Base-by-base conservation (phyloP, 2,113 vertebrate species). In the Helogale parvula region DNA sequence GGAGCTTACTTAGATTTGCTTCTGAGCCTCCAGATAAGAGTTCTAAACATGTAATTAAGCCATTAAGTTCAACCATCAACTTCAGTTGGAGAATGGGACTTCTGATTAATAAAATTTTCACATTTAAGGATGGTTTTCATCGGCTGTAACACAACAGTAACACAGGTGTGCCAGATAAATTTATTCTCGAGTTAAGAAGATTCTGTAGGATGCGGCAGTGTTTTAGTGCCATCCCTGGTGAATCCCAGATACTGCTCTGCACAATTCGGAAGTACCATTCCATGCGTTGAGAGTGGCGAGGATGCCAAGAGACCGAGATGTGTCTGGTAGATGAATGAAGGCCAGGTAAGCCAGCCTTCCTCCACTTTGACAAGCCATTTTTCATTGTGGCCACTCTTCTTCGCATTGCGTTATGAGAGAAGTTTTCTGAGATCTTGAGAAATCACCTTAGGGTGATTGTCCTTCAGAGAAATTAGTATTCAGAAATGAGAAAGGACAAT, bases 61-160 rank as follows among this genome's bases (percentile, higher is more conserved):
- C 57, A 60, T 60, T 60, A 60, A 60, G 57, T 60, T 60, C 57
- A 60, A 84, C 33, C 57, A 45, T 87, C 71, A 91, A 95, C 45
- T 90, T 93, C 69, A 81, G 8, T 88, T 97, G 96, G n/a, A 77
- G 84, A 88, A 77, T n/a, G 47, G 66, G 60, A 69, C 81, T 77
- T 82, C 57, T 85, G 71, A 66, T 33, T 96, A 89, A 38, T 94
- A 83, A 84, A 57, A 33, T 68, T 76, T 66, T 96, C 76, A 79
- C 12, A 25, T 65, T 19, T 72, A 25, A 83, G 35, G n/a, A 8
- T 50, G 38, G 50, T 93, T 94, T 95, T 89, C 54, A 94, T 66
- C 84, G 79, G 2, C 82, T 72, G 27, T 29, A 35, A 92, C 52
- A 68, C 57, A 88, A 17, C 38, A 45, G 29, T 68, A 25, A 74